phyloP scores from a whole-genome alignment of 2,113 vertebrate genomes.

The Chinchilla lanigera region DNA sequence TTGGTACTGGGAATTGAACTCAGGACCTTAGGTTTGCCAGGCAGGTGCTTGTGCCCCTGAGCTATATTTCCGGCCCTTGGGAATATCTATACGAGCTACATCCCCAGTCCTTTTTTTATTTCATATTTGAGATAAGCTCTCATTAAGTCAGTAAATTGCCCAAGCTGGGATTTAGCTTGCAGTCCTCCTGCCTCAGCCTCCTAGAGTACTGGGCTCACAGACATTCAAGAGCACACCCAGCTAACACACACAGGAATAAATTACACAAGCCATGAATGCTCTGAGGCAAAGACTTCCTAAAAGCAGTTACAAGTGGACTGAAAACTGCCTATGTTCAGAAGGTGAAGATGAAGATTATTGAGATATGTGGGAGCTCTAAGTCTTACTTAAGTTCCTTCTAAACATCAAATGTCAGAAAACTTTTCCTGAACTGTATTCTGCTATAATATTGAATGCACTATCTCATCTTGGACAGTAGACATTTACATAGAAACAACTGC shows the following conservation, averaged over 20 bases:
- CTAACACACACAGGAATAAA: neutral
- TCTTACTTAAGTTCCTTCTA: constrained; percentile 34
- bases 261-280: neutral
- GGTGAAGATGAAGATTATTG: constrained; percentile 18
- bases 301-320: constrained; percentile 8
- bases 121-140: neutral
- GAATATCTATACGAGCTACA: no score
- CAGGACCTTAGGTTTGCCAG: no score
- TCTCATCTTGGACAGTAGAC: neutral
- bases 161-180: neutral
- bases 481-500: constrained; percentile 35
- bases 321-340: neutral
- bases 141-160: neutral
- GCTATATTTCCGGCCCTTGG: no score
- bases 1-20: no score
- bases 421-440: neutral
- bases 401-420: neutral
- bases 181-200: neutral
- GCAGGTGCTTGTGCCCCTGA: no score
- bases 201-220: neutral
- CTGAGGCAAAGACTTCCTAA: neutral
- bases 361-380: neutral
- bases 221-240: neutral
- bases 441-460: neutral
- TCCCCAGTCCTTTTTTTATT: neutral